phyloP scores from a whole-genome alignment of 2,888 invertebrate genomes.

The Celastrina argiolus region DNA sequence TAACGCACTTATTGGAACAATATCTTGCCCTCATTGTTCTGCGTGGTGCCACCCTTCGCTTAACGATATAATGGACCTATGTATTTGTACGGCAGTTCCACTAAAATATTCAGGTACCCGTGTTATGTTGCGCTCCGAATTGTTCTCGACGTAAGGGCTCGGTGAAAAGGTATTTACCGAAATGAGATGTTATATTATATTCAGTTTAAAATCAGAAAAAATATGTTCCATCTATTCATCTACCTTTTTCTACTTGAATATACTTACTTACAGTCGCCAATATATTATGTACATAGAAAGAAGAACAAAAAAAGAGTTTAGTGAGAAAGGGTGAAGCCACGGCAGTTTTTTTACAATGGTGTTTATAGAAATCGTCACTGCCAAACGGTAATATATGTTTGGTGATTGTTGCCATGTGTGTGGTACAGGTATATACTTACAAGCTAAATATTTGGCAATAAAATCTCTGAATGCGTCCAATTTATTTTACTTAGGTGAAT shows the following conservation, averaged over 20 bases:
- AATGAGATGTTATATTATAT: no score
- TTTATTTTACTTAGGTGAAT: conserved; percentile 12
- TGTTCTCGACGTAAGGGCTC: background rate
- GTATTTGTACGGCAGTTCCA: background rate
- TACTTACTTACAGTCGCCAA: no score
- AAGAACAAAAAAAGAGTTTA: no score
- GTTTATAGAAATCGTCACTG: no score
- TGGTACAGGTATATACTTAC: background rate
- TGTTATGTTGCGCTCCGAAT: background rate
- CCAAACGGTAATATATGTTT: background rate
- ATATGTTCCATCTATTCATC: no score
- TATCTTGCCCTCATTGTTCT: background rate
- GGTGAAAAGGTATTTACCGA: background rate
- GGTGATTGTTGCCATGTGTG: background rate
- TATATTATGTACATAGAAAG: no score
- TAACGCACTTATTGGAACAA: conserved; percentile 12
- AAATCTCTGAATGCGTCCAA: background rate
- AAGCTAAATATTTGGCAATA: background rate
- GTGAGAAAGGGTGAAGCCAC: no score
- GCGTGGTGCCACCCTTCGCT: background rate
- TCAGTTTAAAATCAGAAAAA: no score
- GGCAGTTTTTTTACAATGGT: no score
- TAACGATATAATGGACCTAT: conserved; percentile 10
- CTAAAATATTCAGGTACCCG: background rate
- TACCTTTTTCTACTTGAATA: no score